Conservation (phyloP, 2,888 invertebrate species). For the Caenorhabditis afra region DNA sequence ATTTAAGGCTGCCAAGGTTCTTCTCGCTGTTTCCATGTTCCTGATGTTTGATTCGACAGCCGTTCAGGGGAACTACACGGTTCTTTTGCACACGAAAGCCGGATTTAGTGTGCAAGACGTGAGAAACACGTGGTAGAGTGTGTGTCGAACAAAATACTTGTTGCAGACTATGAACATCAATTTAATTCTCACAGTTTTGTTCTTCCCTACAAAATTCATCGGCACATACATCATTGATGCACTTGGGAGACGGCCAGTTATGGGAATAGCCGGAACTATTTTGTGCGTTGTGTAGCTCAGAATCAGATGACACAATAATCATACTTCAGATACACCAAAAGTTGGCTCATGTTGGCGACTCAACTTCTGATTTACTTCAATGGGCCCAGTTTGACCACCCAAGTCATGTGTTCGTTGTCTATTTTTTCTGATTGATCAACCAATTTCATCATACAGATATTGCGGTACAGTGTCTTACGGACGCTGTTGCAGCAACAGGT, state of each 20-base stretch:
- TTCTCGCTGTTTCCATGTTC: conserved; percentile 17
- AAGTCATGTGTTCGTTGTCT: conserved; percentile 21
- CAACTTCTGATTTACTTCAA: conserved; percentile 20
- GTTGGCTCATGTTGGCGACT: conserved; percentile 27
- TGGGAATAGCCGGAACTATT: conserved; percentile 46
- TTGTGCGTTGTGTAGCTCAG: conserved; percentile 10
- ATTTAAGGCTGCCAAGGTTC: conserved; percentile 37
- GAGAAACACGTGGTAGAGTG: not conserved
- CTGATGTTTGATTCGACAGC: conserved; percentile 16
- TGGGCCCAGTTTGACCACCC: conserved; percentile 17
- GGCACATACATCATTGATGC: conserved; percentile 61
- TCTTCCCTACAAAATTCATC: conserved; percentile 54
- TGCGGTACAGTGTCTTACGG: conserved; percentile 33
- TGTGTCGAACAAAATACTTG: too few species aligned
- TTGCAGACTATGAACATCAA: conserved; percentile 53
- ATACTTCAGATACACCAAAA: conserved; percentile 28
- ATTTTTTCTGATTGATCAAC: not conserved
- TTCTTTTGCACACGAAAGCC: conserved; percentile 3
- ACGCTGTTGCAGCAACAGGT: conserved; percentile 53
- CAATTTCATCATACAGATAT: conserved; percentile 40
- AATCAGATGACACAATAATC: not conserved
- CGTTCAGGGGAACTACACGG: conserved; percentile 15
- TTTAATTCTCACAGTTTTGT: conserved; percentile 38
- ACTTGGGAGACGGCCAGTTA: conserved; percentile 56
- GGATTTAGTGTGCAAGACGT: conserved; percentile 37